Conservation (phyloP, 2,113 vertebrate species). For the Callipepla californica region DNA sequence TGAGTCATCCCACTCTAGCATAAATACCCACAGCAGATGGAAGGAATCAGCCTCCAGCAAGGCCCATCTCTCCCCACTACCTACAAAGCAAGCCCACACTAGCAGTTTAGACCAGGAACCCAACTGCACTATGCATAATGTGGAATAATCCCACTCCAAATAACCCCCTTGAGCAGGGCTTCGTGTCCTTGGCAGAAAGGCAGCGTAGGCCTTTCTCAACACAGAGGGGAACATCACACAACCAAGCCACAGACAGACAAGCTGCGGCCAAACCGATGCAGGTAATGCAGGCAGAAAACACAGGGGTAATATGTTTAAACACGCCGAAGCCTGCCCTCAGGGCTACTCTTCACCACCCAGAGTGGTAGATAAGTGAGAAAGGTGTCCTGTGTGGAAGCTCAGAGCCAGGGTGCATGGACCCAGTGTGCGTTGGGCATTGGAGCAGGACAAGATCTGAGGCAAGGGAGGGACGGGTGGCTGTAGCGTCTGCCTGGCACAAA, state of each 20-base stretch:
- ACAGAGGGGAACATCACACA: rapidly evolving
- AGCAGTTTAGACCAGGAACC: not conserved
- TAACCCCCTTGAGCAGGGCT: not conserved
- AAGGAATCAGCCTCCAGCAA: not conserved
- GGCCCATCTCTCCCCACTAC: not conserved
- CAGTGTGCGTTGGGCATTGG: rapidly evolving
- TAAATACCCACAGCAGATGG: not conserved
- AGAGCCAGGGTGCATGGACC: rapidly evolving
- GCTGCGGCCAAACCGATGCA: not conserved
- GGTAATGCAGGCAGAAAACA: not conserved
- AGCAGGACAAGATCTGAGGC: not conserved
- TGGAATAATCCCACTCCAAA: rapidly evolving
- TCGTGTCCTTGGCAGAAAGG: not conserved
- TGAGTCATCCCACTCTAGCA: not conserved
- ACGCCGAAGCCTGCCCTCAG: not conserved
- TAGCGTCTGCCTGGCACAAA: not conserved
- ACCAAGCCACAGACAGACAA: not conserved
- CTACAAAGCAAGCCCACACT: not conserved
- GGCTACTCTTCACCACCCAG: not conserved
- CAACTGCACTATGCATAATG: not conserved
- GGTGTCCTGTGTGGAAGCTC: not conserved
- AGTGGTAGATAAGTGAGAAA: not conserved
- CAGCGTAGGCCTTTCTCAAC: not conserved
- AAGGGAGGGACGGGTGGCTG: rapidly evolving
- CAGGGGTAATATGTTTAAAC: not conserved